These are phyloP conservation scores for Eleutherodactylus coqui DNA, from an alignment of 2,797 vertebrate genomes.

Conservation along the genomic window DNA sequence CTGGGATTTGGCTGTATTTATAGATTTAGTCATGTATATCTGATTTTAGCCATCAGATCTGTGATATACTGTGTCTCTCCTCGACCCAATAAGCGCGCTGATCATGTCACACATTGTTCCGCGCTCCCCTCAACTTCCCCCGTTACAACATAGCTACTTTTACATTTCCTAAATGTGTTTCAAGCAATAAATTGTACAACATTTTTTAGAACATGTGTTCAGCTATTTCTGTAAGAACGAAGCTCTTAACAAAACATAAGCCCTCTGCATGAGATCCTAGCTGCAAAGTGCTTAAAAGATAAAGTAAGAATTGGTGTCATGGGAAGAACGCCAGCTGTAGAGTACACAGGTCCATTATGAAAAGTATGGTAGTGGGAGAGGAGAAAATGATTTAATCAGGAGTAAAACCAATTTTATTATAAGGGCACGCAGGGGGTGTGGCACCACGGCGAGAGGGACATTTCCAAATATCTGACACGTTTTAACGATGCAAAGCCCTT, in stretches of 20 bases:
- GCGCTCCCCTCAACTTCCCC: constrained; percentile 72
- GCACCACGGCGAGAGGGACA: constrained; percentile 96
- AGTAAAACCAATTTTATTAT: constrained; percentile 98
- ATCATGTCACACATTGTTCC: constrained; percentile 22
- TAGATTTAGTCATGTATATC: neutral
- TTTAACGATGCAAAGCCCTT: constrained; percentile 93
- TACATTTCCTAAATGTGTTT: constrained; percentile 85
- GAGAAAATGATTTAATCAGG: constrained; percentile 90
- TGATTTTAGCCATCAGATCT: neutral
- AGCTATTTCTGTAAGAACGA: constrained; percentile 88
- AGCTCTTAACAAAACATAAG: constrained; percentile 90
- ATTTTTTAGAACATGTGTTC: constrained; percentile 89
- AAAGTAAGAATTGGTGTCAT: constrained; percentile 91
- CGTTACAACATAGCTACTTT: constrained; percentile 79
- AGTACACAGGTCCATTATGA: constrained; percentile 93
- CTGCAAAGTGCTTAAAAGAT: constrained; percentile 88
- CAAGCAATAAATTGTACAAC: constrained; percentile 87
- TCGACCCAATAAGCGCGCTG: neutral
- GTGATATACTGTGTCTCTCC: neutral
- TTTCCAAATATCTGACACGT: constrained; percentile 99
- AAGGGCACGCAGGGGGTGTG: constrained; percentile 88
- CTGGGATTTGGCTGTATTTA: neutral
- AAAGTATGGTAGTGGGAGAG: constrained; percentile 91
- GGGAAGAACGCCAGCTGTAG: constrained; percentile 95
- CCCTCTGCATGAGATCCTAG: constrained; percentile 88